Evolutionary conservation across 1,140 invertebrate genomes (phyloP), one percentile per base, ranked within the genome.

Genomic region (Telenomus remus): DNA sequence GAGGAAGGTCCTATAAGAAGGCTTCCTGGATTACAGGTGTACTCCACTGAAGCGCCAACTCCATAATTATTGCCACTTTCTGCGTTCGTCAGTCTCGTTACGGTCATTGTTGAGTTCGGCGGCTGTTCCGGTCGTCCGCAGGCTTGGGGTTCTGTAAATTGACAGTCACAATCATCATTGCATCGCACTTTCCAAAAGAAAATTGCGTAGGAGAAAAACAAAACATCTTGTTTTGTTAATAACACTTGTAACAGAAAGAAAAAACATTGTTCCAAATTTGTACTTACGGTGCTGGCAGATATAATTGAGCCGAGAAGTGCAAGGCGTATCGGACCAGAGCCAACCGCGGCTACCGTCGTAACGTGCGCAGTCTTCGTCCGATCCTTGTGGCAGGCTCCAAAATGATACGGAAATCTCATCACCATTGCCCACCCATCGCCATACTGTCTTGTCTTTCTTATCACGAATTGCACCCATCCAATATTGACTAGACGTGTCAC

Each of bases 291-390:
- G 95, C 88, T 98, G 96, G 82, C 96, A 98, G 68, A 98, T 97
- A 86, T 94, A 97, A 88, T 97, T 97, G 15, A 97, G 89, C 68
- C 92, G 91, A 4, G 93, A 91, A 60, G 93, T 92, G 86, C 96
- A 98, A 84, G 96, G 94, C 10, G 95, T 97, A 80, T 97, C 95
- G 0, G 95, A 95, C 96, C 96, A 98, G 0, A 98, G 91, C 96
- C 96, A 98, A 9, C 96, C 96, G 85, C 95, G 96, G 77, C 94
- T 94, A 63, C 96, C 96, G 84, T 97, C 96, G 84, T 96, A 97
- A 39, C 95, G 86, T 3, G 96, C 95, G 81, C 96, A 98, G 75
- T 95, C 94, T 16, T 87, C 84, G 53, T 96, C 94, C 60, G 92
- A 91, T 0, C 92, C 93, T 4, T 94, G 94, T 0, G 95, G 95